Percentiles rank a stretch among this genome's conserved stretches.
phyloP scores from a whole-genome alignment of 2,888 invertebrate species.

The Serrognathus titanus region DNA sequence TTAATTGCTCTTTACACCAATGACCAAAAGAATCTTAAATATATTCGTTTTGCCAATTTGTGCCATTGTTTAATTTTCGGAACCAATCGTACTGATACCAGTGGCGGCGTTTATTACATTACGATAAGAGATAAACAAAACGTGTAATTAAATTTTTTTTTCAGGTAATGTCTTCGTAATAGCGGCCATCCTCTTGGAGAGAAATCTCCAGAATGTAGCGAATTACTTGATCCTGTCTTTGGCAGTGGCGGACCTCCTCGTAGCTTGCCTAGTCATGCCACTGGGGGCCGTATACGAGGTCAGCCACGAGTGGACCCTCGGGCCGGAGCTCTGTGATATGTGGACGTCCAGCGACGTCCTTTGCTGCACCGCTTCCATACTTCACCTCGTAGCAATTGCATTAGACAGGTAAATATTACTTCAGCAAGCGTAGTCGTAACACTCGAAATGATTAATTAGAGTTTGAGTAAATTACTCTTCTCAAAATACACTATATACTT shows the following conservation, averaged over 20 bases:
- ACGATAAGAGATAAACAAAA: no score
- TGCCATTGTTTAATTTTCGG: no score
- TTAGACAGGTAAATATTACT: slow-evolving; percentile 63
- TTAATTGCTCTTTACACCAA: no score
- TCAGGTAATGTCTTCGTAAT: slow-evolving; percentile 93
- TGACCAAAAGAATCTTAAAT: no score
- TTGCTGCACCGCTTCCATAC: slow-evolving; percentile 81
- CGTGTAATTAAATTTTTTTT: slow-evolving; percentile 1
- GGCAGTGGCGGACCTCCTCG: slow-evolving; percentile 88
- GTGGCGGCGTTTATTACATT: no score
- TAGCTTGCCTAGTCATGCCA: slow-evolving; percentile 79
- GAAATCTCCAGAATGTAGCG: slow-evolving; percentile 82
- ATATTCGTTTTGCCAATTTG: no score
- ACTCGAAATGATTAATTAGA: no score
- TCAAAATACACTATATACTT: no score
- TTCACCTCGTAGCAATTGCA: slow-evolving; percentile 78
- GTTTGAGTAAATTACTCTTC: no score
- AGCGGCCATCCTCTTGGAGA: slow-evolving; percentile 83
- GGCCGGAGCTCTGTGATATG: slow-evolving; percentile 87
- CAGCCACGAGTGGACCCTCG: slow-evolving; percentile 76
- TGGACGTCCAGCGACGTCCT: slow-evolving; percentile 92
- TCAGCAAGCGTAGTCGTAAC: no score
- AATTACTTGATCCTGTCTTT: slow-evolving; percentile 88
- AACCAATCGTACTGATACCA: no score
- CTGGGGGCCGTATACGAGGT: slow-evolving; percentile 72